Percentiles rank a stretch among this genome's conserved stretches.
Evolutionary conservation across 1,140 invertebrate genomes (phyloP).

Genomic region (Drosophila pruinosa): DNA sequence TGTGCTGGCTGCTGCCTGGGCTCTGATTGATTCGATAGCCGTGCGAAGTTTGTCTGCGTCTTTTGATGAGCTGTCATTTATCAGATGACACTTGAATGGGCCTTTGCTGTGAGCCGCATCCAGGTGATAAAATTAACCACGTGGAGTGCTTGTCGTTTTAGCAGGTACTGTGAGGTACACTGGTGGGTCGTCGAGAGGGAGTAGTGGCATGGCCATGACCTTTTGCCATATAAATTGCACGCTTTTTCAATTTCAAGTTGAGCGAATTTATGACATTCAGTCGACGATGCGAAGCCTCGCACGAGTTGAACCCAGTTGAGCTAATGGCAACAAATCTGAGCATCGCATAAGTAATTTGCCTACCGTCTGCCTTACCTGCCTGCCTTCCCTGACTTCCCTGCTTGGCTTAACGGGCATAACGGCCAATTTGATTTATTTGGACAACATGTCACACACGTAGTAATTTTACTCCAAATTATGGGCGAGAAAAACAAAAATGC

Average conservation of each 20-base stretch:
- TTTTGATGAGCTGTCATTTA: constrained; percentile 62
- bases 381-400: too few relatives aligned
- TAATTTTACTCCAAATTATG: constrained; percentile 65
- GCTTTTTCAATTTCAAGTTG: constrained; percentile 64
- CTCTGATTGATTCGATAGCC: constrained; percentile 22
- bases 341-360: constrained; percentile 52
- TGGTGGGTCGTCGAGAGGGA: too few relatives aligned
- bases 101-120: constrained; percentile 10
- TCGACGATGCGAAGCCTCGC: neutral
- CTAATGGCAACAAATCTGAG: constrained; percentile 69
- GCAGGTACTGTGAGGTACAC: neutral
- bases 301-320: constrained; percentile 3
- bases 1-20: neutral
- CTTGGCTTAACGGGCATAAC: neutral
- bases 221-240: constrained; percentile 42
- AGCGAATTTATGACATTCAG: constrained; percentile 50
- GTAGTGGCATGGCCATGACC: neutral
- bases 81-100: constrained; percentile 39
- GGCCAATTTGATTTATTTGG: constrained; percentile 65
- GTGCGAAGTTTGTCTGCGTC: constrained; percentile 2
- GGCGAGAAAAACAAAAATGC: constrained; percentile 43
- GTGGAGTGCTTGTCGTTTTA: neutral
- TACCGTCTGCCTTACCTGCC: too few relatives aligned
- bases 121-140: constrained; percentile 19
- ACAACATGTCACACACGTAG: constrained; percentile 72